Evolutionary conservation across 1,140 invertebrate genomes (phyloP).

Genomic region (Homalodisca vitripennis): DNA sequence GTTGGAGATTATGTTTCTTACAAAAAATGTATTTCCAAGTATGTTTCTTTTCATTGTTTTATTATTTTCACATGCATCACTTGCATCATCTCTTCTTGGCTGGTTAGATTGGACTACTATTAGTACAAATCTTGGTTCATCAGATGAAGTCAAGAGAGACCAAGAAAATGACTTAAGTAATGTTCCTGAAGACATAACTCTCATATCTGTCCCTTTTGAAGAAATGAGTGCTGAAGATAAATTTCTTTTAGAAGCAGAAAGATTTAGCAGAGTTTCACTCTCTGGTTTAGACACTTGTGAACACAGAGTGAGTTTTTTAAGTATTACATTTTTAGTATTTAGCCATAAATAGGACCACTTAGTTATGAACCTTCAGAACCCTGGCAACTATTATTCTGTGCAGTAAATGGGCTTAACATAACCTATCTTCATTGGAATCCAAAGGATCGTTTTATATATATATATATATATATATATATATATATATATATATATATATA

Average conservation of each 20-base stretch:
- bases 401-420: neutral
- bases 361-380: neutral
- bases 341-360: conserved; percentile 13
- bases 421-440: neutral
- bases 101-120: too few species aligned
- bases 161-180: too few species aligned
- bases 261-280: conserved; percentile 55
- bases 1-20: too few species aligned
- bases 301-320: conserved; percentile 52
- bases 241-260: conserved; percentile 60
- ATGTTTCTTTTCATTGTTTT: too few species aligned
- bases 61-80: too few species aligned
- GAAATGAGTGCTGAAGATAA: conserved; percentile 61
- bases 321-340: too few species aligned
- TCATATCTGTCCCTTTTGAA: conserved; percentile 58
- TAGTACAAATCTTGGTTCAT: too few species aligned
- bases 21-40: too few species aligned
- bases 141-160: too few species aligned
- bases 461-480: neutral
- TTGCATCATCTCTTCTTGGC: too few species aligned
- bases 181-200: too few species aligned
- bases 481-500: neutral
- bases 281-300: conserved; percentile 64
- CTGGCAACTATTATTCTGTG: neutral
- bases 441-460: neutral